A percentile compares a stretch with the other conserved stretches of the same genome.
Conservation (phyloP, 1,140 invertebrate genomes). For the Cataglyphis hispanica region DNA sequence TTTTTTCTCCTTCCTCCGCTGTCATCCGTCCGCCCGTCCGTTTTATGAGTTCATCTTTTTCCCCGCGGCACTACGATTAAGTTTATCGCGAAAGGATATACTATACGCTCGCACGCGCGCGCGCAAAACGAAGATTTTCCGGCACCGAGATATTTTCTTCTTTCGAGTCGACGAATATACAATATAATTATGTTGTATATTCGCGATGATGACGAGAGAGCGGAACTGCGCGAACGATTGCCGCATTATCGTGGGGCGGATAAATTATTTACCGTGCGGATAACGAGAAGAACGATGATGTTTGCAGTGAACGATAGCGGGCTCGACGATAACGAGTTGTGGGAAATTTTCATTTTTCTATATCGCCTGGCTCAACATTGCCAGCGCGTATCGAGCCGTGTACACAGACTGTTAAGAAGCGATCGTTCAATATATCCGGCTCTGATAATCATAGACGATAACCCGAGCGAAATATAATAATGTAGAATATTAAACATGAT, state of each 20-base stretch:
- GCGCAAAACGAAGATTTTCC: not conserved
- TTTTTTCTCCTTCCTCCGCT: not conserved
- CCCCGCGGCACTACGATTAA: conserved; percentile 12
- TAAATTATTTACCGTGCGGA: conserved; percentile 61
- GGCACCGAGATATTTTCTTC: conserved; percentile 1
- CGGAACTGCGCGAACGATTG: conserved; percentile 18
- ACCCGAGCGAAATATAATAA: conserved; percentile 33
- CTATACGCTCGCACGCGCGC: not conserved
- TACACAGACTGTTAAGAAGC: conserved; percentile 52
- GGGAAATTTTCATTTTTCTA: conserved; percentile 59
- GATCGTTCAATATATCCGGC: conserved; percentile 52
- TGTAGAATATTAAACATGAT: conserved; percentile 30
- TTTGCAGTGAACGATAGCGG: conserved; percentile 56
- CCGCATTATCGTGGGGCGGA: conserved; percentile 2
- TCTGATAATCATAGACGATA: conserved; percentile 35
- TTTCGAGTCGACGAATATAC: conserved; percentile 19
- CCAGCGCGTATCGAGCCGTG: conserved; percentile 41
- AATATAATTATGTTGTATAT: conserved; percentile 26
- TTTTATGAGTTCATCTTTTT: conserved; percentile 57
- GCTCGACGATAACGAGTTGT: conserved; percentile 55
- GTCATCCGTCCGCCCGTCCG: conserved; percentile 35
- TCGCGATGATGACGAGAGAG: conserved; percentile 15
- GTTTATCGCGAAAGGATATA: conserved; percentile 36
- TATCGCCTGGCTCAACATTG: conserved; percentile 46
- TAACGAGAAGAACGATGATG: conserved; percentile 65